phyloP scores from a whole-genome alignment of 2,113 vertebrate species.

The human (Homo sapiens) region DNA sequence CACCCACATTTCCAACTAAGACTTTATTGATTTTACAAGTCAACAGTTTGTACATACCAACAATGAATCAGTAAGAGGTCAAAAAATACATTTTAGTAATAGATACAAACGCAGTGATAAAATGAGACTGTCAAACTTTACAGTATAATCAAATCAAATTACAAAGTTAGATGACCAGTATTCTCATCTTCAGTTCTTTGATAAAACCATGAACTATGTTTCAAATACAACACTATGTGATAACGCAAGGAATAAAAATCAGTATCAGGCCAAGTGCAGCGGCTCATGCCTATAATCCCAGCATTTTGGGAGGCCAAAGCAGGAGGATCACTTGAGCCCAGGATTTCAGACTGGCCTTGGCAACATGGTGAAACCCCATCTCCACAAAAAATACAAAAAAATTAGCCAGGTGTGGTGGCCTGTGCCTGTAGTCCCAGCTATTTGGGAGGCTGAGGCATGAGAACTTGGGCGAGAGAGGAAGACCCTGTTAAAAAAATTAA shows the following conservation, averaged over 20 bases:
- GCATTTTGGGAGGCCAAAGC: too few species aligned
- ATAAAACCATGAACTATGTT: background rate
- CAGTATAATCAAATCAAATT: background rate
- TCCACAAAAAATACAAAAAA: too few species aligned
- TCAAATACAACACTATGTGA: background rate
- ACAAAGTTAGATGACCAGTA: background rate
- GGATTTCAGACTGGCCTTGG: too few species aligned
- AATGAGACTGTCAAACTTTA: background rate
- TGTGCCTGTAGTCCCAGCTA: too few species aligned
- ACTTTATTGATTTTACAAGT: constrained; percentile 78
- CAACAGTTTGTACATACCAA: constrained; percentile 8
- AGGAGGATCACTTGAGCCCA: too few species aligned
- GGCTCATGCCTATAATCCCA: too few species aligned
- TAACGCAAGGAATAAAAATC: background rate
- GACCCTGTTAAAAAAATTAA: too few species aligned
- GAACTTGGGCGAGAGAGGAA: too few species aligned
- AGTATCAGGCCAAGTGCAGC: too few species aligned
- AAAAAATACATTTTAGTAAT: background rate
- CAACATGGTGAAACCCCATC: too few species aligned
- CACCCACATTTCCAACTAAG: constrained; percentile 1
- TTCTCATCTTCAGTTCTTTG: background rate
- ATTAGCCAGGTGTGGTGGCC: too few species aligned
- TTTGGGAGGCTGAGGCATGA: too few species aligned
- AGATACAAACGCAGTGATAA: background rate
- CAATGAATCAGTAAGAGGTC: background rate